These are phyloP conservation scores for Harpegnathos saltator DNA, from an alignment of 1,140 invertebrate genomes.

Conservation along the genomic window DNA sequence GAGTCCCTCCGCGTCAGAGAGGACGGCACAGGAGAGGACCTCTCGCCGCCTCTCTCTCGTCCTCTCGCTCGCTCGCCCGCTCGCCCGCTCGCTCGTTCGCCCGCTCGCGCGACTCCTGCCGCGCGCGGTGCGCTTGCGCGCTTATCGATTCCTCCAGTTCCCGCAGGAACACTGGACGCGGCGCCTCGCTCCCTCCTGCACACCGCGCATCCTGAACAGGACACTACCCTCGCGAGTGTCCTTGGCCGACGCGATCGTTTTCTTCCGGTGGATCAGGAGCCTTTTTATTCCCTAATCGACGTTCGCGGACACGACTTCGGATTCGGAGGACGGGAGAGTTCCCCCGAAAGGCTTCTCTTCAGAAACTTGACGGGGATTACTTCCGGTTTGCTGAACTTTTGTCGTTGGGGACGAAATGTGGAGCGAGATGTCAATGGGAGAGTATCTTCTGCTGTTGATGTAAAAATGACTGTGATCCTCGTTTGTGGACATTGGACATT, in stretches of 20 bases:
- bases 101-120: conserved; percentile 40
- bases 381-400: background rate
- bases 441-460: background rate
- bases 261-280: background rate
- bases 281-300: background rate
- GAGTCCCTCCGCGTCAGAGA: conserved; percentile 53
- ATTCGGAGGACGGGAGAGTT: background rate
- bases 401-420: background rate
- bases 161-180: conserved; percentile 76
- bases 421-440: background rate
- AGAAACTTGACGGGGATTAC: background rate
- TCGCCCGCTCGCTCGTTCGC: conserved; percentile 32
- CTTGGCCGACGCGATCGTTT: conserved; percentile 28
- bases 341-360: too few relatives aligned
- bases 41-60: conserved; percentile 57
- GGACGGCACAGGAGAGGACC: conserved; percentile 49
- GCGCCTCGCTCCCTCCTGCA: conserved; percentile 63
- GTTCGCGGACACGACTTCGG: background rate
- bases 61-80: conserved; percentile 32
- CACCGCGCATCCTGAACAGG: conserved; percentile 6
- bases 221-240: conserved; percentile 5
- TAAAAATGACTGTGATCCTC: background rate
- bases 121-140: conserved; percentile 80
- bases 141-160: conserved; percentile 83
- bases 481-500: too few relatives aligned